A percentile compares a stretch with the other conserved stretches of the same genome.
These are phyloP conservation scores for Falco berigora DNA, from an alignment of 2,797 vertebrate species.

Conservation along the genomic window DNA sequence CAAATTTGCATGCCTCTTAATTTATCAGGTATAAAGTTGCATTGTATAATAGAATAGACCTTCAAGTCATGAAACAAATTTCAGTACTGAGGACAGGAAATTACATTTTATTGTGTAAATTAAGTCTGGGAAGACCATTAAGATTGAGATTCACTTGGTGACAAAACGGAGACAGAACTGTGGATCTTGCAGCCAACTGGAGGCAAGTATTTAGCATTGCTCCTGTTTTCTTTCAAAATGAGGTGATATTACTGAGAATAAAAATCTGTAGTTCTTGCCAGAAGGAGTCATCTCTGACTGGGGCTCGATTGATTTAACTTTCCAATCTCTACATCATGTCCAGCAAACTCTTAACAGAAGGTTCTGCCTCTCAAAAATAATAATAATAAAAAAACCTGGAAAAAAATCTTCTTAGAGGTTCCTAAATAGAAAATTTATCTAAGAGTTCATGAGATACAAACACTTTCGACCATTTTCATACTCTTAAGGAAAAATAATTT, in stretches of 20 bases:
- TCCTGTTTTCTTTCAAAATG: not conserved
- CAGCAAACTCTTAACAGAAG: not conserved
- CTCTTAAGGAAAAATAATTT: not conserved
- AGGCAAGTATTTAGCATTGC: not conserved
- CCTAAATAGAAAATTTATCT: not conserved
- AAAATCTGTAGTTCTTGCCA: not conserved
- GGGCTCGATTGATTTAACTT: not conserved
- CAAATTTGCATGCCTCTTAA: not conserved
- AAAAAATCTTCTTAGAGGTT: not conserved
- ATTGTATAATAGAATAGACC: not conserved
- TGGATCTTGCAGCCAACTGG: not conserved
- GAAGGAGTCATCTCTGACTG: not conserved
- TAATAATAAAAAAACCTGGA: not conserved
- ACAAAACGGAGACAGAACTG: not conserved
- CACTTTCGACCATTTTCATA: not conserved
- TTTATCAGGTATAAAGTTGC: not conserved
- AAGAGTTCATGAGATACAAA: not conserved
- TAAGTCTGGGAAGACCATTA: not conserved
- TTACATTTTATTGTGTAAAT: not conserved
- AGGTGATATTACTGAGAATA: not conserved
- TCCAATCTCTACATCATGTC: not conserved
- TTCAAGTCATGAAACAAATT: not conserved
- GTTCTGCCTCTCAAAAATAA: not conserved
- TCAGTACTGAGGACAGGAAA: not conserved
- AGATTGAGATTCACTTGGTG: not conserved